phyloP scores from a whole-genome alignment of 1,140 invertebrate species.

The Linepithema humile region DNA sequence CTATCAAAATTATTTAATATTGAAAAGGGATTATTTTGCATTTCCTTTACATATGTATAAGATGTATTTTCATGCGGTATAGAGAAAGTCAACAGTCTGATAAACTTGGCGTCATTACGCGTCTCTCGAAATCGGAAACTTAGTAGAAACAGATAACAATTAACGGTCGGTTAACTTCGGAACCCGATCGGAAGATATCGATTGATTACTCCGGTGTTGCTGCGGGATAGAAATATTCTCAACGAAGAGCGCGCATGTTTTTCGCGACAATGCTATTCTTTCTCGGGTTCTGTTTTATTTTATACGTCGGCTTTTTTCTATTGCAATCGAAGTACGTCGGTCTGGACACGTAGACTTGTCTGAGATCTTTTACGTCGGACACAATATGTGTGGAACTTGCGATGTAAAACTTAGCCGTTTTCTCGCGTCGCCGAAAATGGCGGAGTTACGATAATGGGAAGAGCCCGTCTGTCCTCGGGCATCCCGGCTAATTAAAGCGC shows the following conservation, averaged over 20 bases:
- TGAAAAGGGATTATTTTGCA: neutral
- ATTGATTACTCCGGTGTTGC: constrained; percentile 39
- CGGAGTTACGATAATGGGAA: constrained; percentile 54
- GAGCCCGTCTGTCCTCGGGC: constrained; percentile 41
- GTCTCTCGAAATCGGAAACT: neutral
- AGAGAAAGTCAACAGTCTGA: neutral
- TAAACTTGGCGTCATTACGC: neutral
- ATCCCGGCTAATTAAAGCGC: constrained; percentile 72
- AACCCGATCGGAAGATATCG: constrained; percentile 26
- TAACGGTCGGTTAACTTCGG: constrained; percentile 33
- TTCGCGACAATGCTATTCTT: neutral
- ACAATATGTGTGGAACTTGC: neutral
- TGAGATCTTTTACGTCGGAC: neutral
- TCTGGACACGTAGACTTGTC: too few relatives aligned
- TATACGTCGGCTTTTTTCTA: neutral
- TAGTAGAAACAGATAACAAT: constrained; percentile 37
- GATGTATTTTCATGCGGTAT: neutral
- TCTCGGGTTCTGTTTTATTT: neutral
- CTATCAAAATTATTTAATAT: neutral
- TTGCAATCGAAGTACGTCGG: neutral
- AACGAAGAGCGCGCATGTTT: neutral
- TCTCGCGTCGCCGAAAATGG: constrained; percentile 40
- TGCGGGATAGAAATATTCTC: neutral
- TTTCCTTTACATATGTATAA: neutral
- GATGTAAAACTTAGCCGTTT: constrained; percentile 53